Evolutionary conservation across 2,113 vertebrate genomes (phyloP), one percentile per base, ranked within the genome.

Genomic region (Lanius ludovicianus): DNA sequence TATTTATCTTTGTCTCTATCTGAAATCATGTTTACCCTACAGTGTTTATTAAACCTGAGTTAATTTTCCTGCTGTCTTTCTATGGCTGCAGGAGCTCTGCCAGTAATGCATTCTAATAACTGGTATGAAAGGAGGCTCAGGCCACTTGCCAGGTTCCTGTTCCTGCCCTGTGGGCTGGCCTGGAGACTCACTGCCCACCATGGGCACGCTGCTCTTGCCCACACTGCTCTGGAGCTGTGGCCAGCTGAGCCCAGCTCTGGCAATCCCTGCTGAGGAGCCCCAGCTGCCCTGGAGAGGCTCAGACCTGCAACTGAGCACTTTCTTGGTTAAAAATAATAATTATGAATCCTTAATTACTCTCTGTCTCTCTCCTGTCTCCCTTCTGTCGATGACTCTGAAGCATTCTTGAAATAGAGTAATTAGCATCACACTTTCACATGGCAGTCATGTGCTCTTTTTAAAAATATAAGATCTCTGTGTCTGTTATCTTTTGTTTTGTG

Each of bases 11-110:
- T 86, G 73, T 85, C 50, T 83, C 60, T 77, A 39, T 93, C 82
- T 91, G 50, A 79, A 89, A 91, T 74, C 12, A 4, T 97, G 93
- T 95, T 96, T 96, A 65, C 41, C 20, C 64, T 63, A 18, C 68
- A 49, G 62, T 90, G 69, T 89, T 94, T 76, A 87, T 88, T 60
- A 78, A 91, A 57, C 78, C 86, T 31, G 49, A 44, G 59, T 84
- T 95, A 89, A 93, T 91, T 91, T 92, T 96, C 87, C 78, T 91
- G 59, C 67, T 63, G 16, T 55, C 74, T 74, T 82, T 87, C 59
- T n/a, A 16, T 11, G 73, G 94, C 74, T 59, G 52, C 88, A 83
- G 86, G 96, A 91, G 84, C 84, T 46, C 33, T 86, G 91, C 92
- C 95, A 94, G 76, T 0, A 24, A 4, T 15, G 74, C 56, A 15